Evolutionary conservation across 2,113 vertebrate species (phyloP), one percentile per base, ranked within the genome.

Genomic region (Grallaria varia): DNA sequence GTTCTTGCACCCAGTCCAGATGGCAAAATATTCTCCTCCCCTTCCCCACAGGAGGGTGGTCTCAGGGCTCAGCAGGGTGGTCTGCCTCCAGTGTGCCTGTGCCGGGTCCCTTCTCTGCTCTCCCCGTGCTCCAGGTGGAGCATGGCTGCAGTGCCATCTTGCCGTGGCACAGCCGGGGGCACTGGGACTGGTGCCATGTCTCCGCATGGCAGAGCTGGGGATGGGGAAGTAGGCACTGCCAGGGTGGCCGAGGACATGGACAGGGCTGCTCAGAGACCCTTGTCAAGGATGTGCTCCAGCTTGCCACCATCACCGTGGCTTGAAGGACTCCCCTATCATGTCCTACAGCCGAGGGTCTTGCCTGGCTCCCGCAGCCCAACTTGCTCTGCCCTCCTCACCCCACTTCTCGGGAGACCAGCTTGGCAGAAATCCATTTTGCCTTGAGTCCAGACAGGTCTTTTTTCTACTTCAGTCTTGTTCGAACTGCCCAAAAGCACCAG

Each of bases 101-200:
- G 6, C 75, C 3, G 1, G 20, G 22, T 59, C 28, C 53, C 39
- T 76, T 40, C 18, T 33, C 18, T 22, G 77, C 67, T 4, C 24
- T 68, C 56, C 25, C 39, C 20, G 24, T 69, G 72, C 56, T 75
- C 31, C 50, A 52, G 37, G 12, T 6, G 52, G 56, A 88, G 45
- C 21, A 56, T 45, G 60, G 69, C 67, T 63, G 59, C 44, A 9
- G 64, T 18, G 19, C 14, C 7, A 10, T 45, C 13, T 25, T 40
- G 31, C 63, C 27, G 18, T 35, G 60, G 71, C 72, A 83, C 77
- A 83, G 66, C 42, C 5, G 0, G 50, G 35, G 20, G 27, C 33
- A 67, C 31, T 1, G 1, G 44, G 28, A 58, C n/a, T 49, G 53
- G 47, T 0, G 1, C 12, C n/a, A 24, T 1, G 0, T 45, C 69